Conservation (phyloP, 1,140 invertebrate species). For the Penaeus chinensis region DNA sequence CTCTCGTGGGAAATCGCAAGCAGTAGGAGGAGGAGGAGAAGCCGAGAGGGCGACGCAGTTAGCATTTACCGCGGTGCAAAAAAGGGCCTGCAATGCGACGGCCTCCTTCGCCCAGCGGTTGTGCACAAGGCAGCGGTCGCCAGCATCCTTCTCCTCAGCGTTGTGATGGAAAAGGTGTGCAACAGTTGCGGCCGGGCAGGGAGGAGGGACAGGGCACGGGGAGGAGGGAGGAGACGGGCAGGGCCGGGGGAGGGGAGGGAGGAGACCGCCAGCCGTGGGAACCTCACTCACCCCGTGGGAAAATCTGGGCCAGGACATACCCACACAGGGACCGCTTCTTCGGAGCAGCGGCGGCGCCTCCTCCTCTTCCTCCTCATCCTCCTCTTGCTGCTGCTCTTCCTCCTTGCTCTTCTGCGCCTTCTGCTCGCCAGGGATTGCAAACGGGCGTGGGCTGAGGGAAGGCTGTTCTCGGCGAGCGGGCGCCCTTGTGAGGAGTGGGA, state of each 20-base stretch:
- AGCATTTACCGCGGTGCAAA: too few relatives aligned
- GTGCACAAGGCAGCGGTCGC: too few relatives aligned
- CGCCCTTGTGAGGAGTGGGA: not conserved
- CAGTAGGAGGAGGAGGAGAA: not conserved
- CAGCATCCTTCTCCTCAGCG: not conserved
- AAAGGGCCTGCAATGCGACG: too few relatives aligned
- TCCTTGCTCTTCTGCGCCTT: too few relatives aligned
- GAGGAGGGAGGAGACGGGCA: not conserved
- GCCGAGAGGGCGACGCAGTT: too few relatives aligned
- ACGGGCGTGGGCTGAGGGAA: too few relatives aligned
- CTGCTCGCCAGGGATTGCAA: too few relatives aligned
- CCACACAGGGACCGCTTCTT: conserved; percentile 38
- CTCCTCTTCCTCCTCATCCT: not conserved
- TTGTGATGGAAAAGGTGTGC: not conserved
- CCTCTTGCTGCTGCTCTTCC: not conserved
- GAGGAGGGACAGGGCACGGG: not conserved
- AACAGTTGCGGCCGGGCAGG: conserved; percentile 12
- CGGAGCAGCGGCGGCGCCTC: not conserved
- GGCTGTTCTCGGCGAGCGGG: too few relatives aligned
- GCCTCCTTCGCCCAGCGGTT: too few relatives aligned
- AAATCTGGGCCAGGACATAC: conserved; percentile 57
- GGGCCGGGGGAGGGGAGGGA: not conserved
- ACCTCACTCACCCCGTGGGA: conserved; percentile 48
- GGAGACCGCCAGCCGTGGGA: conserved; percentile 43
- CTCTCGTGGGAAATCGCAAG: not conserved